A percentile compares a stretch with the other conserved stretches of the same genome.
Evolutionary conservation across 2,797 vertebrate genomes (phyloP).

Genomic region (Eleutherodactylus coqui): DNA sequence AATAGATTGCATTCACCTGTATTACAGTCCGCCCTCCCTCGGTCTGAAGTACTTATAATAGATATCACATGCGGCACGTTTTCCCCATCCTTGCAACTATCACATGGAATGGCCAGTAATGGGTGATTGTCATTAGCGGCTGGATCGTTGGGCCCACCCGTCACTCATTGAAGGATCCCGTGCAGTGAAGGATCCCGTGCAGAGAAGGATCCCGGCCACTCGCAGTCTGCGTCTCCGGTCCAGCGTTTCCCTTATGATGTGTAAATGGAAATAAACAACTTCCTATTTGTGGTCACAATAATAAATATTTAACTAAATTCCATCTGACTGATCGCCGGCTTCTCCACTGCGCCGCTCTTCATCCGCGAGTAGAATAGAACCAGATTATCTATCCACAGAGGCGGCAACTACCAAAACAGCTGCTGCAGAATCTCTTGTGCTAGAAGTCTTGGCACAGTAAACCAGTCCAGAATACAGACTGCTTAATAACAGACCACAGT

Average conservation of each 20-base stretch:
- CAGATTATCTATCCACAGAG: not conserved
- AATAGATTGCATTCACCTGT: too few species aligned
- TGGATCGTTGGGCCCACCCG: too few species aligned
- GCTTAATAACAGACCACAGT: too few species aligned
- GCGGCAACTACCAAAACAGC: not conserved
- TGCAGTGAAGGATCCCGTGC: too few species aligned
- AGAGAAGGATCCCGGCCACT: too few species aligned
- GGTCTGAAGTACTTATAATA: too few species aligned
- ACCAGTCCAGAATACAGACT: too few species aligned
- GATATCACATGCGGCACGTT: too few species aligned
- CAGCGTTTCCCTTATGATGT: not conserved
- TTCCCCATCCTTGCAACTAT: too few species aligned
- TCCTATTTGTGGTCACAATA: not conserved
- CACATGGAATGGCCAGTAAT: not conserved
- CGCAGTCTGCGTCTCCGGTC: not conserved
- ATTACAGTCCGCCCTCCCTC: too few species aligned
- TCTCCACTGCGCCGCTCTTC: not conserved
- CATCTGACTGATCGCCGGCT: not conserved
- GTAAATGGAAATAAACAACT: not conserved
- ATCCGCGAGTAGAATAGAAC: not conserved
- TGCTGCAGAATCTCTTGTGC: constrained; percentile 4
- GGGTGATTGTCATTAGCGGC: not conserved
- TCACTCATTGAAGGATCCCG: too few species aligned
- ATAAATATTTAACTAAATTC: constrained; percentile 3
- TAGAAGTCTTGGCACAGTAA: too few species aligned